Evolutionary conservation across 2,888 invertebrate species (phyloP), one percentile per base, ranked within the genome.

Genomic region (Agapetus fuscipes): DNA sequence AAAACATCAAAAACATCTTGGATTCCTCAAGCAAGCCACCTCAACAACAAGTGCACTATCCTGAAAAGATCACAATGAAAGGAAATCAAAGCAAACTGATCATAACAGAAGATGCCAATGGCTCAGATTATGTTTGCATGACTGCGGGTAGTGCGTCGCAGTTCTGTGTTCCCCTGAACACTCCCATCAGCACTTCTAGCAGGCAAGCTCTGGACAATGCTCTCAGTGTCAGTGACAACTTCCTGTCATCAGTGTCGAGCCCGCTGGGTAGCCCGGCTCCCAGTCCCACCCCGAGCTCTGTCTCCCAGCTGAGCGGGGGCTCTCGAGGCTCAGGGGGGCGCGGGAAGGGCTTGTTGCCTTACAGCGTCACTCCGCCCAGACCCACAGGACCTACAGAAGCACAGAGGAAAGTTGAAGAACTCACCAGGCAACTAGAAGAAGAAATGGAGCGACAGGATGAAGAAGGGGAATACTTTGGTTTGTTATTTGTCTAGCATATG

Each of bases 401-500:
- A 17, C 88, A 94, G 61, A 77, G 85, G 39, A 94, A 94, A 66
- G 85, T 94, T 54, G 93, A 93, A 60, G 91, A 90, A 56, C 73
- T 94, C 46, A 93, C 93, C 10, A 73, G 88, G 36, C 89, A 91
- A 57, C 74, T 94, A 48, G 94, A 94, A 59, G 91, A 91, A 59
- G 91, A 94, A 70, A 88, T 96, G 82, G 95, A 95, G 60, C 84
- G 88, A 53, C 86, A 88, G 54, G 90, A 90, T 63, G 90, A 91
- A 53, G 88, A 91, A 60, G 94, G 93, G 51, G 95, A 95, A 70
- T 95, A 93, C 64, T 95, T 94, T 71, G 95, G 95, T 91, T 67
- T 71, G 72, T 52, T 9, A 6, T 5, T 11, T 34, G 34, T 20
- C 9, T 20, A 20, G 4, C 9, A 6, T 20, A 6, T 20, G 4